These are phyloP conservation scores for Calliopsis andreniformis DNA, from an alignment of 1,140 invertebrate genomes.

Conservation along the genomic window DNA sequence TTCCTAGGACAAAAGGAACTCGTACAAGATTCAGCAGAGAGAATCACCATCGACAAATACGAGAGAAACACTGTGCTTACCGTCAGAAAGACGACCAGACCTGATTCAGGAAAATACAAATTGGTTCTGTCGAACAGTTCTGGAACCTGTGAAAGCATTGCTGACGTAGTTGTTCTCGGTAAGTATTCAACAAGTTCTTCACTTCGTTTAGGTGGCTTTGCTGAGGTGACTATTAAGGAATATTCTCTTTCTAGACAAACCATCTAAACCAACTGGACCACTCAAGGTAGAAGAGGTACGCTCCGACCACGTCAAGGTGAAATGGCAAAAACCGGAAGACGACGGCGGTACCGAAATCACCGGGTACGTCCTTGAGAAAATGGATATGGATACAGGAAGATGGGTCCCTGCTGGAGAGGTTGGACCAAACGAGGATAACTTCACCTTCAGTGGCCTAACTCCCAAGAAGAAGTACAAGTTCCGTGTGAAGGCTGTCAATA, in stretches of 20 bases:
- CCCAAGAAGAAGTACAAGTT: slow-evolving; percentile 99
- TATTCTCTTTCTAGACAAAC: slow-evolving; percentile 88
- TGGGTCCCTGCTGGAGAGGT: slow-evolving; percentile 96
- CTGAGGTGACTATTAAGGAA: no score
- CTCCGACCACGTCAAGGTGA: slow-evolving; percentile 94
- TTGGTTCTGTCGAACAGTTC: slow-evolving; percentile 91
- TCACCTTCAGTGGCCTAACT: slow-evolving; percentile 95
- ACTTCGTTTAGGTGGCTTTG: background rate
- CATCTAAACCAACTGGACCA: slow-evolving; percentile 91
- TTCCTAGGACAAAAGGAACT: slow-evolving; percentile 88
- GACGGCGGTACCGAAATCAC: slow-evolving; percentile 95
- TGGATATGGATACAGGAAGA: slow-evolving; percentile 95
- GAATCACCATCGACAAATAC: slow-evolving; percentile 93
- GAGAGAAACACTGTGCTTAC: slow-evolving; percentile 95
- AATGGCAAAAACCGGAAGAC: slow-evolving; percentile 97
- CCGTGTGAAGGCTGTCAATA: slow-evolving; percentile 98
- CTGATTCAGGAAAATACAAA: slow-evolving; percentile 95
- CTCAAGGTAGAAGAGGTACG: slow-evolving; percentile 93
- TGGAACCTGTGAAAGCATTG: slow-evolving; percentile 90
- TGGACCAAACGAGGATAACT: slow-evolving; percentile 90
- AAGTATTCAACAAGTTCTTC: slow-evolving; percentile 62
- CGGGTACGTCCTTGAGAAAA: slow-evolving; percentile 98
- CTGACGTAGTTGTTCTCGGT: slow-evolving; percentile 94
- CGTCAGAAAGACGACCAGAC: slow-evolving; percentile 91
- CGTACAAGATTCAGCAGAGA: slow-evolving; percentile 84